phyloP scores from a whole-genome alignment of 2,888 invertebrate species.

The Alloscopus bannaensis region DNA sequence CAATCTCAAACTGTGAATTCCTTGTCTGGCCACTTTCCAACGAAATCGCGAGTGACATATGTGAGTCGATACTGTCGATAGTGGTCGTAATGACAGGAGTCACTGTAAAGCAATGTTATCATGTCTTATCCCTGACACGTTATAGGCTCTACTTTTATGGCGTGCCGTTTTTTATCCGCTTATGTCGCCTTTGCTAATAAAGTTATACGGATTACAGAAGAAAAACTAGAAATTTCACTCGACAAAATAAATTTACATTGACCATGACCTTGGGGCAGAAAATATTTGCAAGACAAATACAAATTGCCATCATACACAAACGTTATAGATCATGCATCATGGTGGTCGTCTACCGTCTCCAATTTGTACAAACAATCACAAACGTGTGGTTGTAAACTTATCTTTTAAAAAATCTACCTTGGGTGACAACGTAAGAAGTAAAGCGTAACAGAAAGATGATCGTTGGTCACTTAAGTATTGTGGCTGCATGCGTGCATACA shows the following conservation, averaged over 20 bases:
- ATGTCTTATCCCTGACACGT: too few relatives aligned
- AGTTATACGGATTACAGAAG: background rate
- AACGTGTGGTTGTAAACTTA: too few relatives aligned
- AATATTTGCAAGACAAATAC: slow-evolving; percentile 57
- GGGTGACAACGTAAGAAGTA: too few relatives aligned
- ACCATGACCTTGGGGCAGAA: slow-evolving; percentile 58
- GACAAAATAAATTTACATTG: slow-evolving; percentile 60
- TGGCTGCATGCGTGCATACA: too few relatives aligned
- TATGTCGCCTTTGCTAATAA: background rate
- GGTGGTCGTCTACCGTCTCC: slow-evolving; percentile 48
- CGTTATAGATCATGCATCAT: background rate
- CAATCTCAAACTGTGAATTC: too few relatives aligned
- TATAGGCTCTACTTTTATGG: too few relatives aligned
- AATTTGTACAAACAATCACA: slow-evolving; percentile 15
- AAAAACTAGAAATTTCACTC: slow-evolving; percentile 44
- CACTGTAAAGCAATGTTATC: background rate
- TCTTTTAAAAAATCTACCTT: too few relatives aligned
- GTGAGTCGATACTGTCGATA: slow-evolving; percentile 57
- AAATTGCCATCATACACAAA: slow-evolving; percentile 25
- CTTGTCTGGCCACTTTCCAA: slow-evolving; percentile 56
- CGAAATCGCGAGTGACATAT: slow-evolving; percentile 17
- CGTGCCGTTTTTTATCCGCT: too few relatives aligned
- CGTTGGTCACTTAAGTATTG: too few relatives aligned
- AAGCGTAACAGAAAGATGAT: too few relatives aligned
- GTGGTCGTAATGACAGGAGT: background rate